Conservation (phyloP, 2,797 vertebrate species). For the Cephalopachus bancanus region DNA sequence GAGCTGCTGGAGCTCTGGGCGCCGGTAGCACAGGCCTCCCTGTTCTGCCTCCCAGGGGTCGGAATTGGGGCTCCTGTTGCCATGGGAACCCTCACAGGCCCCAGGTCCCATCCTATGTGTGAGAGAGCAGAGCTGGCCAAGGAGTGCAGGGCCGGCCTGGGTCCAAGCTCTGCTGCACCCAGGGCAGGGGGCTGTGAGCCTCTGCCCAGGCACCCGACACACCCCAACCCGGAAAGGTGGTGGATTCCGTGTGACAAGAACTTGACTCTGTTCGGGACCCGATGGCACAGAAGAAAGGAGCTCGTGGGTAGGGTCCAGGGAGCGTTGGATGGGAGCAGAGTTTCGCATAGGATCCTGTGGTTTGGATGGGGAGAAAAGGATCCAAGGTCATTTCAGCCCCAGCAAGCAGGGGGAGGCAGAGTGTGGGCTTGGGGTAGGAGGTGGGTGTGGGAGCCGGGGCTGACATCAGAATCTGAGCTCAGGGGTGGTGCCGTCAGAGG, state of each 20-base stretch:
- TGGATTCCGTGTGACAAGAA: neutral
- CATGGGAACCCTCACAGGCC: neutral
- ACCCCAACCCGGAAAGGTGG: neutral
- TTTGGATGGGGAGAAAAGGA: neutral
- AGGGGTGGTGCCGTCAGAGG: accelerated
- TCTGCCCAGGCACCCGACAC: neutral
- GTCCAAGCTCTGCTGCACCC: too few relatives aligned
- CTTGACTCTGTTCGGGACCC: neutral
- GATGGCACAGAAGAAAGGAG: neutral
- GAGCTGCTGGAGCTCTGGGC: neutral
- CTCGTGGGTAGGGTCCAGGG: neutral
- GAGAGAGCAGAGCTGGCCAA: neutral
- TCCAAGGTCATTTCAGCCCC: neutral
- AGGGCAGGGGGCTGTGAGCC: too few relatives aligned
- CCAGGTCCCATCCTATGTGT: neutral
- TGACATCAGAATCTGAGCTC: neutral
- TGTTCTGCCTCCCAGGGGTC: neutral
- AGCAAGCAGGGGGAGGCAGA: neutral
- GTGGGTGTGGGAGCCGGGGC: neutral
- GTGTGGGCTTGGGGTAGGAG: too few relatives aligned
- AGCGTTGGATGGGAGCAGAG: neutral
- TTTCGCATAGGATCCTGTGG: neutral
- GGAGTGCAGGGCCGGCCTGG: neutral
- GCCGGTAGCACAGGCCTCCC: neutral
- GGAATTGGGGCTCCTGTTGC: neutral